A percentile compares a stretch with the other conserved stretches of the same genome.
phyloP scores from a whole-genome alignment of 2,113 vertebrate species.

The Daphoenositta chrysoptera region DNA sequence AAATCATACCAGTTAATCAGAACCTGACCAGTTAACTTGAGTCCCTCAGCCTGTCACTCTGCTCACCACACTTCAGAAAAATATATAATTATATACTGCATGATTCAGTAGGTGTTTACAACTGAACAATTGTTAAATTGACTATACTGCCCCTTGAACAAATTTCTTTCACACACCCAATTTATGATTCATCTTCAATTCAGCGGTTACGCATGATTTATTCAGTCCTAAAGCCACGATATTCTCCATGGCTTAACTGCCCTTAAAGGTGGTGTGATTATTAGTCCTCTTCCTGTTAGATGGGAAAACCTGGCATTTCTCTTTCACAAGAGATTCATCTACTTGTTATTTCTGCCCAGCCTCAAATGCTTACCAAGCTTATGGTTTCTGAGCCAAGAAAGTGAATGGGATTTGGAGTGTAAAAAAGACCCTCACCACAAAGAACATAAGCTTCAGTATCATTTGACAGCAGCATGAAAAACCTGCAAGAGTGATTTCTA shows the following conservation, averaged over 20 bases:
- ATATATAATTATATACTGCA: neutral
- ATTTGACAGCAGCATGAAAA: neutral
- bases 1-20: neutral
- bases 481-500: neutral
- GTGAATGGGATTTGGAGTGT: neutral
- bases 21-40: neutral
- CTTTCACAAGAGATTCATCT: neutral
- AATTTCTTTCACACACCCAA: neutral
- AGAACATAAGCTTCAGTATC: neutral
- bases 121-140: neutral
- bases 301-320: neutral
- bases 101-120: neutral
- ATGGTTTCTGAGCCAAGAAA: neutral
- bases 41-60: neutral
- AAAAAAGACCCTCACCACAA: neutral
- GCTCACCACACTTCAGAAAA: neutral
- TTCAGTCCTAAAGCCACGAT: neutral
- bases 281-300: neutral
- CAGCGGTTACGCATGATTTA: neutral
- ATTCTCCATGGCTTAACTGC: neutral
- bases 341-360: neutral
- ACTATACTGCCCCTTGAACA: slow-evolving; percentile 22
- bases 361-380: neutral
- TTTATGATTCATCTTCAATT: slow-evolving; percentile 31
- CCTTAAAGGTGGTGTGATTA: neutral